Evolutionary conservation across 2,797 vertebrate genomes (phyloP), one percentile per base, ranked within the genome.

Genomic region (Argyrosomus regius): DNA sequence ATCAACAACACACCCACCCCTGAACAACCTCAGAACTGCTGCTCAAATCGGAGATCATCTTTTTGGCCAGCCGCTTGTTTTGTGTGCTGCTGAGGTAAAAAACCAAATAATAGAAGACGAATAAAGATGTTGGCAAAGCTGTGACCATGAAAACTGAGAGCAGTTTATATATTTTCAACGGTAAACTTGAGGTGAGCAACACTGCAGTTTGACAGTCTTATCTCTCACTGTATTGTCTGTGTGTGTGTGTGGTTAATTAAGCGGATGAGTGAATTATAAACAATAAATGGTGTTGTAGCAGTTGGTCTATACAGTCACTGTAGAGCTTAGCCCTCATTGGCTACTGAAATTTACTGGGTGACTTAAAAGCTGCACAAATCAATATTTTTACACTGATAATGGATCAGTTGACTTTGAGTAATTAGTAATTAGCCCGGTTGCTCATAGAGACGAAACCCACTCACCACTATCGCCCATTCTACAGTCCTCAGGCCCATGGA

Each of bases 81-180:
- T 28, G 35, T 67, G 67, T 28, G 45, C 46, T 28, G 45, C 46
- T 3, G 6, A 20, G 3, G 11, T 41, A 11, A 4, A 0, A 50
- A 31, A 18, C 2, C 2, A 2, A 9, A 39, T 1, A 39, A 9
- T 39, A 9, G 8, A 18, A 3, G 5, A 2, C 45, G 10, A 65
- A 72, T 50, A 35, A 48, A 61, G 50, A 57, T 16, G 1, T 0
- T 18, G 28, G 18, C 5, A 46, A 77, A 48, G 35, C 49, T 45
- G 58, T 65, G 69, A 8, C 69, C 46, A 17, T 79, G 59, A 58
- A 76, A 64, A 65, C 17, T 11, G 46, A 46, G 18, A 41, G 22
- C 39, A 5, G 9, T 52, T 46, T 45, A 5, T 6, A 14, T 48
- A 26, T 59, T 61, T 64, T 64, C 16, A 74, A 60, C 26, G 41